Evolutionary conservation across 2,797 vertebrate species (phyloP).

Genomic region (Diceros bicornis): DNA sequence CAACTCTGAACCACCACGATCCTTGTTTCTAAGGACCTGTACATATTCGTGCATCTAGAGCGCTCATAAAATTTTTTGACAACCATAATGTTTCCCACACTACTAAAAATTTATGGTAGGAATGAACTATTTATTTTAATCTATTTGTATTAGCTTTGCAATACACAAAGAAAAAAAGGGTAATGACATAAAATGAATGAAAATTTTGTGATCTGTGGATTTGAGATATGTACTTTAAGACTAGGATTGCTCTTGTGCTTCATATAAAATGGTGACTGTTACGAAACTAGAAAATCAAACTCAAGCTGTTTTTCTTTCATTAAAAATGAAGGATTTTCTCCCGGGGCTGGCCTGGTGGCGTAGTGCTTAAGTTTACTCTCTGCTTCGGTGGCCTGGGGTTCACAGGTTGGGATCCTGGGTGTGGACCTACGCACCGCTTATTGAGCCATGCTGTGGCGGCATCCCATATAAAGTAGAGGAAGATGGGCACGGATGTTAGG

Average conservation of each 20-base stretch:
- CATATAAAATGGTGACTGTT: not conserved
- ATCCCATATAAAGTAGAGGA: too few species aligned
- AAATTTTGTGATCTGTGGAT: not conserved
- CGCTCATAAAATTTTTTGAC: not conserved
- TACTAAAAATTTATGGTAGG: not conserved
- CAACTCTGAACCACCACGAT: not conserved
- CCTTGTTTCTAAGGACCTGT: not conserved
- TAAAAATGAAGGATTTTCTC: not conserved
- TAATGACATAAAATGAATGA: not conserved
- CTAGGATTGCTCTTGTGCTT: not conserved
- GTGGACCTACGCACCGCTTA: too few species aligned
- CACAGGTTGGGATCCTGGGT: too few species aligned
- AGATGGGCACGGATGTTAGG: too few species aligned
- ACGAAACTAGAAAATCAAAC: constrained; percentile 30
- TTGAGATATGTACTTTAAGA: constrained; percentile 2
- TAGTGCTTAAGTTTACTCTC: too few species aligned
- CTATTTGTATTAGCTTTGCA: not conserved
- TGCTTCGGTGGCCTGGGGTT: too few species aligned
- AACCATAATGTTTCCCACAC: not conserved
- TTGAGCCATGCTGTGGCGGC: too few species aligned
- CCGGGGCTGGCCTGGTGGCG: not conserved
- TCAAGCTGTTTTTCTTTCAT: not conserved
- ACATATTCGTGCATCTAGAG: not conserved
- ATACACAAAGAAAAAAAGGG: not conserved
- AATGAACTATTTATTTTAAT: not conserved